Evolutionary conservation across 2,888 invertebrate genomes (phyloP), one percentile per base, ranked within the genome.

Genomic region (Dryomyza anilis): DNA sequence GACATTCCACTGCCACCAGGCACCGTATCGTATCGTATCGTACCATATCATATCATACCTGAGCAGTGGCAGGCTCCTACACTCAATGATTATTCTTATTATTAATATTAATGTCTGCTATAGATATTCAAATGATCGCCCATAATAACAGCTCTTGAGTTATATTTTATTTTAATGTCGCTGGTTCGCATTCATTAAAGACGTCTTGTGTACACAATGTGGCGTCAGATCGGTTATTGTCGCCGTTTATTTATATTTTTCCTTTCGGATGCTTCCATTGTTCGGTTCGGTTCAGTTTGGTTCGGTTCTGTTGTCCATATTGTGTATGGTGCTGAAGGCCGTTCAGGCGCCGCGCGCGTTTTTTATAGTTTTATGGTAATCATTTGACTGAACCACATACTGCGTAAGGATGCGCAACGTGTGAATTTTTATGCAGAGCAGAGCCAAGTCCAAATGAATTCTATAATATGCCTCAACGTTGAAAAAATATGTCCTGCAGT

Each of bases 61-160:
- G n/a, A n/a, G n/a, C n/a, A n/a, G n/a, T n/a, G n/a, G n/a, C 75
- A 74, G 68, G 69, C 50, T 70, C 57, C 43, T 57, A 57, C 43
- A 36, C 57, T 36, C 43, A 29, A 33, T 73, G 77, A 74, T 76
- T 78, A 77, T 78, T 77, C 76, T 77, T 77, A 78, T 78, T 78
- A 78, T 76, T 61, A 78, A 77, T 77, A 77, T 77, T 77, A 77
- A 77, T 77, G 76, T 73, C 72, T 74, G 76, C 76, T 77, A 76
- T 78, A 77, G 73, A 77, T 78, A 78, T 78, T 78, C 78, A 78
- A 78, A 75, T 65, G 64, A 53, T 61, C 52, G 52, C 14, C 29
- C 23, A 59, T 48, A 48, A 59, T 46, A 59, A 59, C 59, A 30
- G 59, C 29, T 48, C 21, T 50, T 59, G 45, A 61, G 61, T 61